These are phyloP conservation scores for Magallana ariakensis DNA, from an alignment of 1,140 invertebrate species.

Conservation along the genomic window DNA sequence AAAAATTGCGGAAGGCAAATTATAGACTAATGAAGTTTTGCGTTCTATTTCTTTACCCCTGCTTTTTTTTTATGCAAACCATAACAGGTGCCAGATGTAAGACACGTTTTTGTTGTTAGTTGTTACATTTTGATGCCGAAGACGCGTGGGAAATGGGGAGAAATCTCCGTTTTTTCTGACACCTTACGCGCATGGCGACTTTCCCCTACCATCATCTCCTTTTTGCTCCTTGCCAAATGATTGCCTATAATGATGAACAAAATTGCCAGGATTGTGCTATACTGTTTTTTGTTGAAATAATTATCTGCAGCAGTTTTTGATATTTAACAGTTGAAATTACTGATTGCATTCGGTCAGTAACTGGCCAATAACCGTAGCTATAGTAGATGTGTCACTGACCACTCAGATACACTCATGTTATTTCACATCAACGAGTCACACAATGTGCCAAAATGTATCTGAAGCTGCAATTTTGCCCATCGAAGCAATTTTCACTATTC, in stretches of 20 bases:
- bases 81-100: neutral
- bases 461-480: too few relatives aligned
- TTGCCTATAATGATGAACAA: neutral
- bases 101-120: neutral
- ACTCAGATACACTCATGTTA: neutral
- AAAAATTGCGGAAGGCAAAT: neutral
- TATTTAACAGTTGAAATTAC: neutral
- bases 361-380: slow-evolving; percentile 25
- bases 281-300: neutral
- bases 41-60: slow-evolving; percentile 17
- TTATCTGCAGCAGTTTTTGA: neutral
- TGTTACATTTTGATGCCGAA: neutral
- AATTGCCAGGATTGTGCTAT: neutral
- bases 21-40: slow-evolving; percentile 12
- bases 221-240: neutral
- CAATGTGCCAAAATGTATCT: too few relatives aligned
- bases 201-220: neutral
- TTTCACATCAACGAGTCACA: too few relatives aligned
- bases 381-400: neutral
- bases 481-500: too few relatives aligned
- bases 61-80: neutral
- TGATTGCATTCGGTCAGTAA: slow-evolving; percentile 1
- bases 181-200: neutral
- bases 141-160: neutral
- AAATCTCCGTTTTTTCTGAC: neutral